These are phyloP conservation scores for Trisateles emortualis DNA, from an alignment of 2,888 invertebrate genomes.

Conservation along the genomic window DNA sequence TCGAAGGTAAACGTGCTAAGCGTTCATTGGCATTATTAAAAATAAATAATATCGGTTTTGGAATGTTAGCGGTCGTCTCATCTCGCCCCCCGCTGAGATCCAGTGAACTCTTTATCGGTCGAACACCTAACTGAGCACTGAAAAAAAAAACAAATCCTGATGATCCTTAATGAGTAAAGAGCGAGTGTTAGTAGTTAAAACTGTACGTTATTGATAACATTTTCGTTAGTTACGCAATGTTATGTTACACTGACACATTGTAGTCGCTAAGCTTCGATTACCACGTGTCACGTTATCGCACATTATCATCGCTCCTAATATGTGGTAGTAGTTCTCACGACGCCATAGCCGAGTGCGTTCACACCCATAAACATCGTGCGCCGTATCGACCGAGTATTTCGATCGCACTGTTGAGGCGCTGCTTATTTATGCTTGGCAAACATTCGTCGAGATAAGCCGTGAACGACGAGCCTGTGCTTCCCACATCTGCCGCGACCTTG, in stretches of 20 bases:
- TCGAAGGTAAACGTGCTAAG: slow-evolving; percentile 77
- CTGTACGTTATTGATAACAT: slow-evolving; percentile 41
- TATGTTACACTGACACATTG: slow-evolving; percentile 57
- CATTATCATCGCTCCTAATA: slow-evolving; percentile 64
- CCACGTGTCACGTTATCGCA: slow-evolving; percentile 76
- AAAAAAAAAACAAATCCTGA: slow-evolving; percentile 25
- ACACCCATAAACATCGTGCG: slow-evolving; percentile 73
- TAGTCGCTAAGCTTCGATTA: slow-evolving; percentile 56
- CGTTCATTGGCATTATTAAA: slow-evolving; percentile 82
- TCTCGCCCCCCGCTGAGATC: slow-evolving; percentile 79
- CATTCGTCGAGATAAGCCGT: slow-evolving; percentile 77
- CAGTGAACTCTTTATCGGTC: slow-evolving; percentile 80
- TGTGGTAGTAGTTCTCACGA: slow-evolving; percentile 77
- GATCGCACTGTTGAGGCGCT: slow-evolving; percentile 60
- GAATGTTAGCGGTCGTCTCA: slow-evolving; percentile 75
- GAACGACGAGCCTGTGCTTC: slow-evolving; percentile 81
- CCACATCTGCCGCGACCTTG: slow-evolving; percentile 86
- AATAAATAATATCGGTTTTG: slow-evolving; percentile 79
- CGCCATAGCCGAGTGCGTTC: slow-evolving; percentile 71
- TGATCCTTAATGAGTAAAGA: slow-evolving; percentile 19
- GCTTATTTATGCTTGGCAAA: slow-evolving; percentile 81
- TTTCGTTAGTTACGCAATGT: slow-evolving; percentile 59
- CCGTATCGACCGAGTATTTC: slow-evolving; percentile 62
- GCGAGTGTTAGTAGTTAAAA: slow-evolving; percentile 2
- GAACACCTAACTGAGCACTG: slow-evolving; percentile 44